Evolutionary conservation across 2,888 invertebrate genomes (phyloP), one percentile per base, ranked within the genome.

Genomic region (Frankliniella intonsa): DNA sequence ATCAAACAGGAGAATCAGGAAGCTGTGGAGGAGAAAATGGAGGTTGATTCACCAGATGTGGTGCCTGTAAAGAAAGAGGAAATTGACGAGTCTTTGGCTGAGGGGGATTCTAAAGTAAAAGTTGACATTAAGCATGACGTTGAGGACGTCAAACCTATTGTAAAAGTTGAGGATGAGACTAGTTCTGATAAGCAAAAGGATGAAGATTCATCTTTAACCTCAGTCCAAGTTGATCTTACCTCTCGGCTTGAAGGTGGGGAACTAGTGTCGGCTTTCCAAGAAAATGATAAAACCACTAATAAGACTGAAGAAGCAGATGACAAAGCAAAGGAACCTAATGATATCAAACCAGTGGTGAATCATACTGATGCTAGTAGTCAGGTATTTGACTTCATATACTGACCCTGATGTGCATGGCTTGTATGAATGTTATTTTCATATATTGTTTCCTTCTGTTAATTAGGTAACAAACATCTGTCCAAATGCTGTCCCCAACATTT

Each of bases 1-100:
- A 88, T 80, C 88, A 89, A 11, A 0, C 89, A 88, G 86, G 87
- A 89, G 82, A 90, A 91, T 8, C 91, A 89, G 81, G 86, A 85
- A 82, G 86, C 86, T 82, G 86, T 86, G 81, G 86, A 87, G 76
- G 86, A 86, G 5, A 90, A 90, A 83, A 83, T 90, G 81, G 90
- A 90, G 84, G 90, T 90, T 84, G 84, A 90, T 19, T 86, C 90
- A 38, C 89, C 90, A 84, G 87, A 89, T 88, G 89, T 90, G 0
- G 89, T 90, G 86, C 89, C 89, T 0, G 89, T 89, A 0, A 89
- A 89, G 0, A 88, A 89, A 0, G 0, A 90, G 89, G 82, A 90
- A 89, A 84, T 88, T 80, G 83, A 83, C 9, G 83, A 84, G 50
- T 55, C 65, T 5, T 83, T 83, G 27, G 82, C 81, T 17, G 82